These are phyloP conservation scores for Nomada ferruginata DNA, from an alignment of 2,888 invertebrate genomes.

Conservation along the genomic window DNA sequence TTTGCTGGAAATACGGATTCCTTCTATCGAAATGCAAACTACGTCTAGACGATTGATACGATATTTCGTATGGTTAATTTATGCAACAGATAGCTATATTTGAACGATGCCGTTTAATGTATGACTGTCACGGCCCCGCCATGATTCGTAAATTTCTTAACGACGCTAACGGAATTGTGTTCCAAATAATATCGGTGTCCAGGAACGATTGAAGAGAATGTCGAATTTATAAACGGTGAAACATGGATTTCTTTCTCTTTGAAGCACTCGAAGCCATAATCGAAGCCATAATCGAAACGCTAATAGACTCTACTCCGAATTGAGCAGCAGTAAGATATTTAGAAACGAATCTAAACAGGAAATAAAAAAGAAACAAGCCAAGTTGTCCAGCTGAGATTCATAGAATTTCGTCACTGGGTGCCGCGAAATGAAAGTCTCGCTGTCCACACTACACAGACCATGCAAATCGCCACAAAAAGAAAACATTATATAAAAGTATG, in stretches of 20 bases:
- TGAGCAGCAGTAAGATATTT: neutral
- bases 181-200: neutral
- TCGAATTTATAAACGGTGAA: neutral
- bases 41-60: slow-evolving; percentile 4
- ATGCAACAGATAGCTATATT: neutral
- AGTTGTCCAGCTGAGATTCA: neutral
- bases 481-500: no score
- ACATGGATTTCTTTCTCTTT: slow-evolving; percentile 1
- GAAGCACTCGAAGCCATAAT: slow-evolving; percentile 15
- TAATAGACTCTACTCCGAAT: neutral
- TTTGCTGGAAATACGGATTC: slow-evolving; percentile 15
- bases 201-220: neutral
- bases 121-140: neutral
- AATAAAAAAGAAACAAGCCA: neutral
- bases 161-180: slow-evolving; percentile 44
- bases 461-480: slow-evolving; percentile 8
- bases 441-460: slow-evolving; percentile 2
- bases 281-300: neutral
- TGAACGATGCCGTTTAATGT: neutral
- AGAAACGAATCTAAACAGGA: neutral
- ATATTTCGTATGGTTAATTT: neutral
- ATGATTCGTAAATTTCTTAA: slow-evolving; percentile 60
- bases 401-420: neutral
- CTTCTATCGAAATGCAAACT: slow-evolving; percentile 4
- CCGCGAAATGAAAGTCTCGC: slow-evolving; percentile 13